Evolutionary conservation across 2,797 vertebrate genomes (phyloP).

Genomic region (Microctenopoma steveboyesi): DNA sequence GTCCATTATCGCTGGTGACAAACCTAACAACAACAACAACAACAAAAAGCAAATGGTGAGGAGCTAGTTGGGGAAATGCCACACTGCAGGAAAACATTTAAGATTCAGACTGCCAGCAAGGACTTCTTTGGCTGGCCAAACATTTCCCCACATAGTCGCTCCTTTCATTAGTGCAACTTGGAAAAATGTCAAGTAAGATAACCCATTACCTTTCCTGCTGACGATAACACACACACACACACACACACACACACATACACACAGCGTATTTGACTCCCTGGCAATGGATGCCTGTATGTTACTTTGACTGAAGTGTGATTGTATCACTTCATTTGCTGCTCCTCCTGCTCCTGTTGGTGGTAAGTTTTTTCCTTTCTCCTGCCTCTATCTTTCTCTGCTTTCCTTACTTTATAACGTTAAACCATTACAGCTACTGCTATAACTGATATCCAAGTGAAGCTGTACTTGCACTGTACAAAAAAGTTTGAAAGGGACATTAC

Average conservation of each 20-base stretch:
- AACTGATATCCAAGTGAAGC: background rate
- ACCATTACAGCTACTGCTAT: no score
- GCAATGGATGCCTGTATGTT: slow-evolving; percentile 32
- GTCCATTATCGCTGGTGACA: slow-evolving; percentile 69
- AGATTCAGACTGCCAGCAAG: slow-evolving; percentile 59
- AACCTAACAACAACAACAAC: slow-evolving; percentile 35
- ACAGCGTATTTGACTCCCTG: slow-evolving; percentile 17
- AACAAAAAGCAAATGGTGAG: slow-evolving; percentile 36
- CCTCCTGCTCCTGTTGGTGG: slow-evolving; percentile 35
- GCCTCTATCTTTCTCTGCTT: background rate
- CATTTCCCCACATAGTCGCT: slow-evolving; percentile 64
- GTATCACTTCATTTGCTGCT: slow-evolving; percentile 41
- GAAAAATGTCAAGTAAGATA: slow-evolving; percentile 82
- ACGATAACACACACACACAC: slow-evolving; percentile 65
- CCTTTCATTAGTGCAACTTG: slow-evolving; percentile 77
- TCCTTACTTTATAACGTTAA: background rate
- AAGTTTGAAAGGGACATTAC: background rate
- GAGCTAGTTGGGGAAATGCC: slow-evolving; percentile 68
- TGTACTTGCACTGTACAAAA: background rate
- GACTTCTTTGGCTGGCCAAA: slow-evolving; percentile 65
- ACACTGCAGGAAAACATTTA: slow-evolving; percentile 69
- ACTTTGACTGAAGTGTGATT: slow-evolving; percentile 31
- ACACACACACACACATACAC: slow-evolving; percentile 25
- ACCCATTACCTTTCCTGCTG: slow-evolving; percentile 67
- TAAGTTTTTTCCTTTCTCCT: background rate